These are phyloP conservation scores for Chrysina gloriosa DNA, from an alignment of 2,888 invertebrate species.

Conservation along the genomic window DNA sequence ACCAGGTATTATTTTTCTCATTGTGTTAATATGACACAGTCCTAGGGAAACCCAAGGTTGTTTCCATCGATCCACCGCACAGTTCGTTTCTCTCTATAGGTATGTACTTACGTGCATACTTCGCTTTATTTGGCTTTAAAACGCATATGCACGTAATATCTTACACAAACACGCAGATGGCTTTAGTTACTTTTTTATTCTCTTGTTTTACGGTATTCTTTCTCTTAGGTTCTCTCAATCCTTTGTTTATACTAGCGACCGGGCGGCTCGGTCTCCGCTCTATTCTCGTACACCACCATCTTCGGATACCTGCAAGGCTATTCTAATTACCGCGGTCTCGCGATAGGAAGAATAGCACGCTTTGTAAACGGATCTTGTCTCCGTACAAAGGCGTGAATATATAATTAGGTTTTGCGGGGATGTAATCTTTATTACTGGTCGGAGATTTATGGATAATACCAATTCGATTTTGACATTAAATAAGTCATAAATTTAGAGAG, in stretches of 20 bases:
- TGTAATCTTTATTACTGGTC: background rate
- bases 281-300: background rate
- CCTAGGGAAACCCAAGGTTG: no score
- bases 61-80: no score
- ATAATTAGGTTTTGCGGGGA: constrained; percentile 6
- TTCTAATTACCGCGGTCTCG: background rate
- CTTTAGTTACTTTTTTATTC: background rate
- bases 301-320: constrained; percentile 1
- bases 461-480: no score
- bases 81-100: no score
- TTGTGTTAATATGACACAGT: no score
- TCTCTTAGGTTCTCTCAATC: background rate
- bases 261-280: background rate
- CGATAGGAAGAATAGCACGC: background rate
- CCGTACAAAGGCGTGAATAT: constrained; percentile 4
- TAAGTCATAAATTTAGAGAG: no score
- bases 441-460: no score
- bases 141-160: background rate
- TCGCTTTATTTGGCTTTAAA: constrained; percentile 3
- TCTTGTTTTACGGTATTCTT: background rate
- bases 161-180: constrained; percentile 20
- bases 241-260: background rate
- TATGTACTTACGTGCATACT: no score
- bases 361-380: background rate
- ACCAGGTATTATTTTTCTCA: no score